phyloP scores from a whole-genome alignment of 2,888 invertebrate genomes.

The Brenthis daphne region DNA sequence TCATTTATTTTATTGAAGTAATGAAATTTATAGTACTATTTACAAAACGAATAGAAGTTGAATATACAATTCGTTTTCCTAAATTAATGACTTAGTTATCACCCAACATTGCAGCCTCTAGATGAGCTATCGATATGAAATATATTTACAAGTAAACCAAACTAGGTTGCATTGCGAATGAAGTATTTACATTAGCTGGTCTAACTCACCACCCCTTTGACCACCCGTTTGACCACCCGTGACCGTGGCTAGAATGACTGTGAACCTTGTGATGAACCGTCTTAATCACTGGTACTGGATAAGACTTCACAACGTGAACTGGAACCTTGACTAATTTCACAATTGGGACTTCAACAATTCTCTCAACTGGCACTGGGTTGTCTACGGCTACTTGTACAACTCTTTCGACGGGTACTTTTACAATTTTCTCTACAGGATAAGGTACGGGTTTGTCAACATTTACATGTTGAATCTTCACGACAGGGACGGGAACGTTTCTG shows the following conservation, averaged over 20 bases:
- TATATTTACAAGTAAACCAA: constrained; percentile 71
- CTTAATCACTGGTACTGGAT: constrained; percentile 71
- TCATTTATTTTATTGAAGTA: constrained; percentile 56
- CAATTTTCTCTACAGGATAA: constrained; percentile 82
- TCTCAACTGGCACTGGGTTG: constrained; percentile 79
- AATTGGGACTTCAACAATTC: constrained; percentile 77
- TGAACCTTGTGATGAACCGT: constrained; percentile 72
- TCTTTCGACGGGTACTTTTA: constrained; percentile 81
- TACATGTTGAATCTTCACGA: constrained; percentile 80
- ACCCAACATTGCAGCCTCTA: constrained; percentile 79
- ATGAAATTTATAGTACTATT: constrained; percentile 71
- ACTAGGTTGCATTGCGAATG: constrained; percentile 55
- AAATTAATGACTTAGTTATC: constrained; percentile 81
- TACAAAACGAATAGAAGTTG: constrained; percentile 62
- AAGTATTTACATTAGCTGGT: constrained; percentile 38
- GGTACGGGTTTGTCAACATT: constrained; percentile 82
- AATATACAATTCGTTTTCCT: constrained; percentile 61
- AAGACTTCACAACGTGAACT: constrained; percentile 68
- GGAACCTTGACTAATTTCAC: constrained; percentile 77
- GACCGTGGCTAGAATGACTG: constrained; percentile 50
- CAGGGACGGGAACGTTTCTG: constrained; percentile 79
- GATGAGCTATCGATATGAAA: constrained; percentile 68
- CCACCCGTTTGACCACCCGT: constrained; percentile 47
- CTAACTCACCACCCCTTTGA: constrained; percentile 38
- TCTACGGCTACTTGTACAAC: constrained; percentile 80